Base-by-base conservation (phyloP, 2,113 vertebrate species). In the Scophthalmus maximus region DNA sequence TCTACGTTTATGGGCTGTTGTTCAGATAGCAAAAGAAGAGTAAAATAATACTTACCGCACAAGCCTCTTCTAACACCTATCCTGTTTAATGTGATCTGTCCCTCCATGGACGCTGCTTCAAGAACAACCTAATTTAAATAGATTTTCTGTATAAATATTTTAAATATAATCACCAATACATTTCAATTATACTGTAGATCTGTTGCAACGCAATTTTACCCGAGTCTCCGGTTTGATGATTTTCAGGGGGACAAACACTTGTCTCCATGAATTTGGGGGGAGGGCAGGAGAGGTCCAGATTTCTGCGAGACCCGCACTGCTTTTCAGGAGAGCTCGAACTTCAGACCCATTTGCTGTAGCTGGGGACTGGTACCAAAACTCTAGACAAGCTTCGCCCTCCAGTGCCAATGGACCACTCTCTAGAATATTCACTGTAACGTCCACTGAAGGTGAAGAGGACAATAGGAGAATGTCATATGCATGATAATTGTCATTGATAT, bases 301-400 rank as follows among this genome's bases (percentile, higher is more conserved):
- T 63, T 85, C 23, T 5, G 26, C 64, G 42, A 85, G 83, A 17
- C 15, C 65, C 18, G 6, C 18, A 14, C 42, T 83, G 59, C 86
- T 87, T 58, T 84, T 88, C 22, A 95, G 46, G 25, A 94, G 50
- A 63, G 89, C 88, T 46, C 73, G 87, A 20, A 96, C 84, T 52
- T 94, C 89, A 67, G 89, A 80, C 51, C 32, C 86, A 23, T 84
- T 89, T 2, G 77, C 79, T 60, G 73, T 12, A 79, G 7, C 90
- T 25, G 90, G 91, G 79, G 91, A 89, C 51, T 93, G 92, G 68
- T 95, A 96, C 95, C 95, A 95, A 84, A 96, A 95, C 78, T 97
- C 94, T 40, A 96, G 87, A 85, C 95, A 96, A 65, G 92, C 90
- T n/a, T 91, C 55, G 1, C 85, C 91, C 58, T 89, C 79, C 42